phyloP scores from a whole-genome alignment of 2,888 invertebrate species.

The Clostera curtula region DNA sequence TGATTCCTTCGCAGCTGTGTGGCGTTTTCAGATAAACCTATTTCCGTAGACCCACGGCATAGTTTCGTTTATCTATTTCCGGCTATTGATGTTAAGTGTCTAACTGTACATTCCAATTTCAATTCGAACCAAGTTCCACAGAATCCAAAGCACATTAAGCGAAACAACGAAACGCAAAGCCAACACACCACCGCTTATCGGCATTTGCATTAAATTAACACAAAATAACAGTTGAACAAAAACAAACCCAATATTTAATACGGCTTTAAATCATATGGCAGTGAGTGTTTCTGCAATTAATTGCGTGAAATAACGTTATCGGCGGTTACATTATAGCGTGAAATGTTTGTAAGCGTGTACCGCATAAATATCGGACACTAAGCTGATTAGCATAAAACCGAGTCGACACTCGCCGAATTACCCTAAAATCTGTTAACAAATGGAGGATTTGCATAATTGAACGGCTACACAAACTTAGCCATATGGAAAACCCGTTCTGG shows the following conservation, averaged over 20 bases:
- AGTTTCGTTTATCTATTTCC: too few relatives aligned
- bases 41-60: too few relatives aligned
- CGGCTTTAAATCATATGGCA: constrained; percentile 53
- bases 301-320: constrained; percentile 61
- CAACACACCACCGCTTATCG: constrained; percentile 26
- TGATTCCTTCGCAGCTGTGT: too few relatives aligned
- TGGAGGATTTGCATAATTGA: constrained; percentile 71
- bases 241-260: constrained; percentile 50
- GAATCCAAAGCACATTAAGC: too few relatives aligned
- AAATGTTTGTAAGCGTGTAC: constrained; percentile 58
- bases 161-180: constrained; percentile 7
- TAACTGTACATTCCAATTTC: too few relatives aligned
- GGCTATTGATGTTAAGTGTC: too few relatives aligned
- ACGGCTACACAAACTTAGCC: constrained; percentile 52
- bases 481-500: too few relatives aligned
- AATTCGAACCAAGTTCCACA: too few relatives aligned
- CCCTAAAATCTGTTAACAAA: constrained; percentile 72
- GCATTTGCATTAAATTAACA: constrained; percentile 49
- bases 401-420: constrained; percentile 60
- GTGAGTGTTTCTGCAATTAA: constrained; percentile 64
- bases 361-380: constrained; percentile 65
- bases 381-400: constrained; percentile 70
- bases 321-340: constrained; percentile 42
- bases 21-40: too few relatives aligned
- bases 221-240: constrained; percentile 56